Evolutionary conservation across 1,140 invertebrate genomes (phyloP).

Genomic region (Ridgeia piscesae): DNA sequence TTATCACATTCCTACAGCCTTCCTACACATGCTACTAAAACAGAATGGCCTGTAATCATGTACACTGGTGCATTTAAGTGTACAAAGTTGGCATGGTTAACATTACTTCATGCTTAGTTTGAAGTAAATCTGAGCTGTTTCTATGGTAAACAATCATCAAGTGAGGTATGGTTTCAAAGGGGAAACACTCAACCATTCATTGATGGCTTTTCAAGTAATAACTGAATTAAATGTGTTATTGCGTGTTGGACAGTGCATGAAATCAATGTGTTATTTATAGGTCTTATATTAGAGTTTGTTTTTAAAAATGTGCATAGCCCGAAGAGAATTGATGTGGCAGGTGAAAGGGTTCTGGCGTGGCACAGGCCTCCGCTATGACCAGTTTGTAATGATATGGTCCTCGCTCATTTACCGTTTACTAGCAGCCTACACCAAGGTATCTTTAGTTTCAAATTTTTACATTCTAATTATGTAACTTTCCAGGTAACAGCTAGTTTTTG

Average conservation of each 20-base stretch:
- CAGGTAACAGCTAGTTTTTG: too few species aligned
- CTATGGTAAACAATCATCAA: neutral
- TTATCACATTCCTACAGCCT: neutral
- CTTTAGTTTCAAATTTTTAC: too few species aligned
- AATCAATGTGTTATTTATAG: neutral
- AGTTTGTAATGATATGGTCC: too few species aligned
- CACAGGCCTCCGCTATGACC: too few species aligned
- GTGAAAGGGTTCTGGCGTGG: too few species aligned
- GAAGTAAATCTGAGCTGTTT: neutral
- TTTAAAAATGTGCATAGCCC: neutral
- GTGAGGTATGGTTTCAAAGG: neutral
- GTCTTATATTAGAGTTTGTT: neutral
- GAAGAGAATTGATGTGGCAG: too few species aligned
- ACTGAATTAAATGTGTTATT: too few species aligned
- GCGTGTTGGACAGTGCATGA: neutral
- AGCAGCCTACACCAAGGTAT: too few species aligned
- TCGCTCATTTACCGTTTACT: too few species aligned
- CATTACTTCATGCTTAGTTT: neutral
- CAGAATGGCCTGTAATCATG: neutral
- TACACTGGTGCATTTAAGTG: neutral
- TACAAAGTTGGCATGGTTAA: neutral
- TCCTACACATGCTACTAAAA: neutral
- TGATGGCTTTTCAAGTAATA: too few species aligned
- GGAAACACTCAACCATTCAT: too few species aligned
- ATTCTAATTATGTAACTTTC: too few species aligned